Evolutionary conservation across 2,888 invertebrate genomes (phyloP), one percentile per base, ranked within the genome.

Genomic region (Pyralis farinalis): DNA sequence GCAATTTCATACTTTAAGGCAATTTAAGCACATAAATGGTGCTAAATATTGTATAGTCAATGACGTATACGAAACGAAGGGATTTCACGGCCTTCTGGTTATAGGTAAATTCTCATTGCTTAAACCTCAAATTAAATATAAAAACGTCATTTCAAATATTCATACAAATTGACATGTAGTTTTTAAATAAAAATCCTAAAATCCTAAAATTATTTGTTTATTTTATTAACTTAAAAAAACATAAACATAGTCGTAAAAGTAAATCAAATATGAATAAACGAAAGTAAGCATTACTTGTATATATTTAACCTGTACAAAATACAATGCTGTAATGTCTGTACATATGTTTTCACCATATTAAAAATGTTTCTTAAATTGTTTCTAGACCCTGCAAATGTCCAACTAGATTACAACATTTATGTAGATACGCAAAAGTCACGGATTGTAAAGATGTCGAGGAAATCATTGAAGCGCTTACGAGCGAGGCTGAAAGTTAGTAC

Each of bases 371-470:
- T 16, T 16, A 4, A 16, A 16, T 35, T n/a, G n/a, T 39, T 63
- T 75, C 47, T 53, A 81, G 80, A 35, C 29, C 40, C 16, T 82
- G 79, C 49, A 69, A 63, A 34, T 86, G 86, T 44, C 70, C 75
- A 16, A 47, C 55, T n/a, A 61, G 59, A 34, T 30, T 59, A 34
- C 61, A 62, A 40, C 54, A 57, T 38, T 37, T 50, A 21, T 72
- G 74, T 46, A 70, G 62, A 53, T 55, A 55, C 43, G 37, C 38
- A 0, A 72, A 59, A 47, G 48, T 50, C 12, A 56, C 62, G 0
- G 71, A 77, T 12, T 73, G 77, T 40, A 74, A 64, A 60, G 68
- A 82, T 68, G 71, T 84, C 1, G 54, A 54, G 1, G 81, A 85
- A 44, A 77, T 86, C 37, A 66, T 83, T 37, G 67, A 74, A 39